Percentiles rank a stretch among this genome's conserved stretches.
phyloP scores from a whole-genome alignment of 1,140 invertebrate genomes.

The Campoletis sonorensis region DNA sequence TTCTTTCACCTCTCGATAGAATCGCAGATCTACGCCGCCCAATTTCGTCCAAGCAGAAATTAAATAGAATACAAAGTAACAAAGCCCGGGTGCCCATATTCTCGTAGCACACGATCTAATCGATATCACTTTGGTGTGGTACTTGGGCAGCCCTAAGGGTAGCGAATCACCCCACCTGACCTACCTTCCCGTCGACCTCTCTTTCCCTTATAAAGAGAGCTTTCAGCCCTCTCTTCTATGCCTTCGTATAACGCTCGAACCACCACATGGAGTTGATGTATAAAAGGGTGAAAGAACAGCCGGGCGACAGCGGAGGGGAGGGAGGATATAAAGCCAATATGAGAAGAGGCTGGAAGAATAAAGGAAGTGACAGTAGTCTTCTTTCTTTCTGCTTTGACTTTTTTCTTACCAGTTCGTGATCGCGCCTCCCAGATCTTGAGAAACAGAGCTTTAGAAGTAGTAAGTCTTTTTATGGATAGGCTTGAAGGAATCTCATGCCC shows the following conservation, averaged over 20 bases:
- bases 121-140: slow-evolving; percentile 20
- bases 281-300: not conserved
- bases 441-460: not conserved
- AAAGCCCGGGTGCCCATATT: not conserved
- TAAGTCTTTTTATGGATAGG: too few species aligned
- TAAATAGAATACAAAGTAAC: too few species aligned
- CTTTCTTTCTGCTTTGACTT: not conserved
- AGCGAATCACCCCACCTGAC: slow-evolving; percentile 16
- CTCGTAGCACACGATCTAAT: not conserved
- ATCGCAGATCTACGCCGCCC: too few species aligned
- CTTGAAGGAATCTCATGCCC: too few species aligned
- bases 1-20: too few species aligned
- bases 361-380: not conserved
- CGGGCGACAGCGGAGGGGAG: not conserved
- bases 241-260: not conserved
- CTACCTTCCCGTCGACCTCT: slow-evolving; percentile 25
- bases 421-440: not conserved
- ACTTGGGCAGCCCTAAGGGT: slow-evolving; percentile 2
- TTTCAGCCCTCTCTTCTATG: slow-evolving; percentile 29
- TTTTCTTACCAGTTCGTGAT: not conserved
- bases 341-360: not conserved
- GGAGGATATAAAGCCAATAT: not conserved
- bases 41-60: too few species aligned
- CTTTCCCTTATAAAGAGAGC: not conserved
- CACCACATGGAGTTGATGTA: slow-evolving; percentile 6